Evolutionary conservation across 1,140 invertebrate species (phyloP).

Genomic region (Drosophila sucinea): DNA sequence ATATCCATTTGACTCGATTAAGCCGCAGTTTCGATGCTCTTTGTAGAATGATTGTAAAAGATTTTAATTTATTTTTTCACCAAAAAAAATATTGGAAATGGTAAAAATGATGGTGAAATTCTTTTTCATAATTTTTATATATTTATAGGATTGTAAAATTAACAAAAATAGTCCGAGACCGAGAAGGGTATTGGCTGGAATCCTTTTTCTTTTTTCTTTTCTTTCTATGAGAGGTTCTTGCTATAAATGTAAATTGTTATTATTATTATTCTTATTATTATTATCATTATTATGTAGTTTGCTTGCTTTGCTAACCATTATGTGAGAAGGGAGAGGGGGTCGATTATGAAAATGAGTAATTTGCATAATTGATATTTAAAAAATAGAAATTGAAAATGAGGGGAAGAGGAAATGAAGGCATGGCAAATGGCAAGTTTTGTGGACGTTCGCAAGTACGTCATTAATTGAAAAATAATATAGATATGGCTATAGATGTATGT

Average conservation of each 20-base stretch:
- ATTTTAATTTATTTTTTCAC: no score
- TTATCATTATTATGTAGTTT: constrained; percentile 38
- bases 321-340: constrained; percentile 30
- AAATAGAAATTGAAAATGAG: constrained; percentile 57
- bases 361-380: constrained; percentile 79
- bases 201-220: neutral
- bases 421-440: neutral
- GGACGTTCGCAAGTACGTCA: constrained; percentile 5
- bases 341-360: constrained; percentile 70
- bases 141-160: neutral
- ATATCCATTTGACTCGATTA: neutral
- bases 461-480: constrained; percentile 74
- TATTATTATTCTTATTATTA: constrained; percentile 48
- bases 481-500: neutral
- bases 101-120: no score
- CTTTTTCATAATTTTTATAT: no score
- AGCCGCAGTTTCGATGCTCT: neutral
- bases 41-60: no score
- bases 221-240: neutral
- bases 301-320: constrained; percentile 5
- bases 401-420: neutral
- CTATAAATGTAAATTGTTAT: constrained; percentile 64
- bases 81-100: no score
- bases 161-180: neutral
- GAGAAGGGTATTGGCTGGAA: neutral